A percentile compares a stretch with the other conserved stretches of the same genome.
phyloP scores from a whole-genome alignment of 1,140 invertebrate genomes.

The Fopius arisanus region DNA sequence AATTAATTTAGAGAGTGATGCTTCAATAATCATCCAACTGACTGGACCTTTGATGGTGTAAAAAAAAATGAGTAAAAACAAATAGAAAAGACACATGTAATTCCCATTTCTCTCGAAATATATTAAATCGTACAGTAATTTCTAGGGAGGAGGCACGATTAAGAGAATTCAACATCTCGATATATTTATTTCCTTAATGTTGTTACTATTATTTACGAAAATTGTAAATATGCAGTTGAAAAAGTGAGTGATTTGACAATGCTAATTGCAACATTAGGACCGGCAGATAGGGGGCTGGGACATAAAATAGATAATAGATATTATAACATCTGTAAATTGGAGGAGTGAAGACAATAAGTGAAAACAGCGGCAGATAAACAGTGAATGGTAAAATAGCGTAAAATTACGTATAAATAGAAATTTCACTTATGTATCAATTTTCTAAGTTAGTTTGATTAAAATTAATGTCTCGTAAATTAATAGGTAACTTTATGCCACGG shows the following conservation, averaged over 20 bases:
- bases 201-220: slow-evolving; percentile 13
- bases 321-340: not conserved
- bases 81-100: slow-evolving; percentile 9
- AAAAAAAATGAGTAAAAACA: slow-evolving; percentile 9
- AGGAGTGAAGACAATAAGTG: slow-evolving; percentile 2
- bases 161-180: slow-evolving; percentile 14
- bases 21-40: not conserved
- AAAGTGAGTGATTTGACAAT: not conserved
- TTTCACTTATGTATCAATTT: slow-evolving; percentile 20
- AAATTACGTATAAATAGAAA: slow-evolving; percentile 60
- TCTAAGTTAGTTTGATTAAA: slow-evolving; percentile 61
- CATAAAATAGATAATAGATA: slow-evolving; percentile 13
- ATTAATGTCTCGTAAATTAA: slow-evolving; percentile 59
- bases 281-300: not conserved
- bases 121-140: not conserved
- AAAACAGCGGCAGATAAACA: slow-evolving; percentile 21
- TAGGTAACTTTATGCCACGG: slow-evolving; percentile 60
- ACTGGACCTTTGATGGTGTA: slow-evolving; percentile 17
- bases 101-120: not conserved
- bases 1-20: not conserved
- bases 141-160: slow-evolving; percentile 20
- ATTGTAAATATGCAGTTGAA: slow-evolving; percentile 16
- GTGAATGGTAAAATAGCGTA: slow-evolving; percentile 38
- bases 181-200: slow-evolving; percentile 16
- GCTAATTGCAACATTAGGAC: not conserved